These are phyloP conservation scores for Pseudochromis fuscus DNA, from an alignment of 2,797 vertebrate species.

Conservation along the genomic window DNA sequence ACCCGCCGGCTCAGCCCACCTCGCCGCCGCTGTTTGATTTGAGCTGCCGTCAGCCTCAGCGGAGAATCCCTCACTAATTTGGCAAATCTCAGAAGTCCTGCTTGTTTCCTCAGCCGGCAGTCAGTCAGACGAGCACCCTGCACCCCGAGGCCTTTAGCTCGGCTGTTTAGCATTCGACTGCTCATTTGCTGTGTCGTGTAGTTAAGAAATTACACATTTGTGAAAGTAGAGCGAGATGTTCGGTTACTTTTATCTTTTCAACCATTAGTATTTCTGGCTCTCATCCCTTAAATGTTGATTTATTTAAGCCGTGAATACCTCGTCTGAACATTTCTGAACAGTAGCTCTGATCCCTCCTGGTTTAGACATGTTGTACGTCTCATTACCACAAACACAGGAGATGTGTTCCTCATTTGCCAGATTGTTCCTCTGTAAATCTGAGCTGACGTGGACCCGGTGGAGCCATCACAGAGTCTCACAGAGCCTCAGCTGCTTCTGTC, in stretches of 20 bases:
- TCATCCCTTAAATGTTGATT: too few relatives aligned
- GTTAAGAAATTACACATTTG: not conserved
- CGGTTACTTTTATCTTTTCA: too few relatives aligned
- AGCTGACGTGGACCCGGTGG: not conserved
- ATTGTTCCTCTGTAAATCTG: constrained; percentile 1
- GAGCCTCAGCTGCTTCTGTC: not conserved
- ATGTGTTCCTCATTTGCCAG: not conserved
- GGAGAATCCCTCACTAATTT: constrained; percentile 52
- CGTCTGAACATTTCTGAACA: not conserved
- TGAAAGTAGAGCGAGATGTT: not conserved
- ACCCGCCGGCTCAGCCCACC: constrained; percentile 35
- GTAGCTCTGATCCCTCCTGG: not conserved
- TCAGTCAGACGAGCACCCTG: constrained; percentile 8
- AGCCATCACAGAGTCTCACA: not conserved
- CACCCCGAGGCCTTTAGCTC: not conserved
- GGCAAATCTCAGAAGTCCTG: constrained; percentile 41
- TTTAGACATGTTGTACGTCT: not conserved
- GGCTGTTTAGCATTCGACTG: not conserved
- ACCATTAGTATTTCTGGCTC: too few relatives aligned
- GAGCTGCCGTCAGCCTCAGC: constrained; percentile 31
- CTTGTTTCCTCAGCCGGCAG: constrained; percentile 26
- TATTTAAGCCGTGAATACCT: not conserved
- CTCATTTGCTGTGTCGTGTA: constrained; percentile 8
- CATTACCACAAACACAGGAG: constrained; percentile 1
- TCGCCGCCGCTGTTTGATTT: constrained; percentile 42